These are phyloP conservation scores for Elephantulus edwardii DNA, from an alignment of 2,113 vertebrate genomes.

Conservation along the genomic window DNA sequence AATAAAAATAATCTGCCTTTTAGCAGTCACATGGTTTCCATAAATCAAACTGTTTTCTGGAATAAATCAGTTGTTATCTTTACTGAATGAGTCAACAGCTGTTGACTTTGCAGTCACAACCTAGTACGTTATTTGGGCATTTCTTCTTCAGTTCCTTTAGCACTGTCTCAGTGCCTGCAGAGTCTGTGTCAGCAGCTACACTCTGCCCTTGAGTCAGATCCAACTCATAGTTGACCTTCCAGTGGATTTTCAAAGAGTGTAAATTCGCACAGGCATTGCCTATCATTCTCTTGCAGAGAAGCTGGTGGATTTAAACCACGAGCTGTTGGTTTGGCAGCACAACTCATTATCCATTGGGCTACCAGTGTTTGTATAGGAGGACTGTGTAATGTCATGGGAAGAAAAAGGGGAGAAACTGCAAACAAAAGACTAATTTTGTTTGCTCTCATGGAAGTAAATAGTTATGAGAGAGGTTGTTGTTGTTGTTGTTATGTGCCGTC, in stretches of 20 bases:
- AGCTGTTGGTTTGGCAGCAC: too few species aligned
- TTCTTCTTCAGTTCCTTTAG: background rate
- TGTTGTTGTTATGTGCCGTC: too few species aligned
- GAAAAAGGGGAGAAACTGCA: background rate
- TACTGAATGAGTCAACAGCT: background rate
- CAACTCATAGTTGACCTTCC: too few species aligned
- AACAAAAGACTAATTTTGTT: background rate
- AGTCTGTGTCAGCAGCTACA: too few species aligned
- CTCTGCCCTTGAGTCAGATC: too few species aligned
- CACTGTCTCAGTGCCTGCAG: background rate
- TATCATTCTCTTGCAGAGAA: too few species aligned
- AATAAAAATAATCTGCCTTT: slow-evolving; percentile 69
- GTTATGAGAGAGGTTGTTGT: background rate
- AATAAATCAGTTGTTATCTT: slow-evolving; percentile 51
- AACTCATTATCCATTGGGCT: too few species aligned
- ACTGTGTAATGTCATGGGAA: background rate
- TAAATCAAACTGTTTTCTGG: slow-evolving; percentile 63
- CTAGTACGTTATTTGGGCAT: background rate
- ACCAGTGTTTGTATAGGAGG: too few species aligned
- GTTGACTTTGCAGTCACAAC: slow-evolving; percentile 26
- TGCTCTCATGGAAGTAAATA: background rate
- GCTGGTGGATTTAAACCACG: too few species aligned
- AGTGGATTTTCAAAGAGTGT: too few species aligned
- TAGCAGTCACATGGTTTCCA: slow-evolving; percentile 17
- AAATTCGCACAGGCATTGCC: too few species aligned